Evolutionary conservation across 2,113 vertebrate genomes (phyloP).

Genomic region (Speoplatyrhinus poulsoni): DNA sequence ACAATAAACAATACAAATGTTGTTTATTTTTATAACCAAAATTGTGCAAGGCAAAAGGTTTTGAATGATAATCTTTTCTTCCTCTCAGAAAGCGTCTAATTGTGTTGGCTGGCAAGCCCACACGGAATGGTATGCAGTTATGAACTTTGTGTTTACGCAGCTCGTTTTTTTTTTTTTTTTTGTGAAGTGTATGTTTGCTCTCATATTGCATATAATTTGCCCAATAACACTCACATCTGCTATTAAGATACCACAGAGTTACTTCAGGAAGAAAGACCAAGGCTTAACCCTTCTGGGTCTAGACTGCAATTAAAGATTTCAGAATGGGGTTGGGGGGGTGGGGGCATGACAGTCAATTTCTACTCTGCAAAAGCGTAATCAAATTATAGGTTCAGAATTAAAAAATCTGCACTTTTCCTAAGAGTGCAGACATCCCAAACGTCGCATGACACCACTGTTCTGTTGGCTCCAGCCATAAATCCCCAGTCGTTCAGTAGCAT

Average conservation of each 20-base stretch:
- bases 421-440: conserved; percentile 38
- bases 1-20: conserved; percentile 52
- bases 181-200: conserved; percentile 68
- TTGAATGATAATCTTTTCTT: conserved; percentile 73
- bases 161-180: conserved; percentile 46
- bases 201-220: conserved; percentile 75
- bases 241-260: conserved; percentile 65
- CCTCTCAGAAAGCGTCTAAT: conserved; percentile 73
- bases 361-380: conserved; percentile 21
- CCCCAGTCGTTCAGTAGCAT: conserved; percentile 28
- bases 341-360: conserved; percentile 5
- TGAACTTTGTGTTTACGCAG: conserved; percentile 69
- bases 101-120: conserved; percentile 70
- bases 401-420: conserved; percentile 17
- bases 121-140: conserved; percentile 68
- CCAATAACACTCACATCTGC: conserved; percentile 70
- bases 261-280: conserved; percentile 46
- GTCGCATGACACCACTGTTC: conserved; percentile 37
- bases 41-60: conserved; percentile 62
- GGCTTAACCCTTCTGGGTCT: conserved; percentile 46
- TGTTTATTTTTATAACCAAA: conserved; percentile 39
- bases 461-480: conserved; percentile 22
- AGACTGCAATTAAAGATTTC: conserved; percentile 23
- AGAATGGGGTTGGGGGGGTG: background rate
- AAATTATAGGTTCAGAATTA: conserved; percentile 36